A percentile compares a stretch with the other conserved stretches of the same genome.
Evolutionary conservation across 2,113 vertebrate species (phyloP).

Genomic region (Protobothrops flavoviridis): DNA sequence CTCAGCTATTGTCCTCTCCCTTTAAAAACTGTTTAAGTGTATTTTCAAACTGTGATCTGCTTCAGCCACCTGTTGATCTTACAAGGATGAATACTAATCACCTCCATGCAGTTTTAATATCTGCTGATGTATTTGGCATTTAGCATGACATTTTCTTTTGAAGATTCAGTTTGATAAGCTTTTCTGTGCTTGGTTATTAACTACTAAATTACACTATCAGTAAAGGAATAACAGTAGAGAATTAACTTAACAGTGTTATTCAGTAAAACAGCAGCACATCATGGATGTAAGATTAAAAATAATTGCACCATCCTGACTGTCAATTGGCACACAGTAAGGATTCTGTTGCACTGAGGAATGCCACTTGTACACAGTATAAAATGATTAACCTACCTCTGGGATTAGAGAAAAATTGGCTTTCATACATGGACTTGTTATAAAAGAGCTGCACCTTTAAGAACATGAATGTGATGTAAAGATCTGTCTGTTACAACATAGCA

Average conservation of each 20-base stretch:
- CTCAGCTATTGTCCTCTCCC: background rate
- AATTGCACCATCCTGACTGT: background rate
- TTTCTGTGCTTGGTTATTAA: constrained; percentile 7
- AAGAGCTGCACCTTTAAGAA: background rate
- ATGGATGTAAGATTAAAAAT: background rate
- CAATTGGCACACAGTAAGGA: background rate
- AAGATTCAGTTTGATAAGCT: constrained; percentile 27
- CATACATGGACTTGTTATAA: background rate
- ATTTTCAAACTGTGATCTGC: constrained; percentile 34
- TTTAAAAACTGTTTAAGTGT: constrained; percentile 12
- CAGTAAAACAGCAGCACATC: background rate
- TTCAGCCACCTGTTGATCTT: constrained; percentile 22
- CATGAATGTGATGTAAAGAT: background rate
- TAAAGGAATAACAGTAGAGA: background rate
- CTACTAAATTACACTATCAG: background rate
- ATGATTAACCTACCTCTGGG: background rate
- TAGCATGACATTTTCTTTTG: constrained; percentile 12
- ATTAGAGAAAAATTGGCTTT: background rate
- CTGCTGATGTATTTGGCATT: background rate
- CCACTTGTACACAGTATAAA: background rate
- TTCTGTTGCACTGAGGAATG: background rate
- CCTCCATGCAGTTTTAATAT: background rate
- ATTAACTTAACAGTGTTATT: background rate
- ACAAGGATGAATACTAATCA: background rate
- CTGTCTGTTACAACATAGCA: constrained; percentile 12